Base-by-base conservation (phyloP, 2,888 invertebrate species). In the Zelleria hepariella region DNA sequence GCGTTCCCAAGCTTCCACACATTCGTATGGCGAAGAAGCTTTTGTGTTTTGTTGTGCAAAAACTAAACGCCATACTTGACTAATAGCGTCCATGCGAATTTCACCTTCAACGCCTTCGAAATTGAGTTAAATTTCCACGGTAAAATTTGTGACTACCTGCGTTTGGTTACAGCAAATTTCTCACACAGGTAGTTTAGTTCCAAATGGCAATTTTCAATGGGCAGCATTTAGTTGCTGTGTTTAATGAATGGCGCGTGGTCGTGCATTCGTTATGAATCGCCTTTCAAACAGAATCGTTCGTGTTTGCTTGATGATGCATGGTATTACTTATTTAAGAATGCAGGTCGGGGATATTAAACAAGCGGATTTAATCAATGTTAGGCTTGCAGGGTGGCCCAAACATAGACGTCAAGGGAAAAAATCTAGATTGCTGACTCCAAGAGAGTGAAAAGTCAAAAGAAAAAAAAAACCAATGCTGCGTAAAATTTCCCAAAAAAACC, bases 151-250 rank as follows among this genome's bases (percentile, higher is more conserved):
- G 42, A 5, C 8, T 62, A 57, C 42, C 18, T 53, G 55, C 56
- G 26, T 62, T 63, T 53, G n/a, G 57, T 47, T 57, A 18, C 24
- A 24, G 57, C 26, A 51, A 26, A 53, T 60, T 63, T 57, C 15
- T 15, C 2, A 23, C 21, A 23, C 57, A 58, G 23, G 60, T 60
- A 62, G 64, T 65, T 66, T 60, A 64, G 63, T 63, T 63, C 62
- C 61, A 65, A 61, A 66, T 62, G 69, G 71, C 68, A 69, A 73
- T 72, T 68, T 70, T 72, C 68, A 73, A 71, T 68, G 68, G 68
- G 58, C 62, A 60, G 62, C 66, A 62, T 67, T 66, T 66, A 66
- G 68, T 68, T 62, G 59, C 61, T 60, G 62, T 66, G 59, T 64
- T 64, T 62, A 67, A 66, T 67, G 66, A 64, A 66, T 62, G 62